Evolutionary conservation across 2,888 invertebrate genomes (phyloP), one percentile per base, ranked within the genome.

Genomic region (Lasioglossum figueresi): DNA sequence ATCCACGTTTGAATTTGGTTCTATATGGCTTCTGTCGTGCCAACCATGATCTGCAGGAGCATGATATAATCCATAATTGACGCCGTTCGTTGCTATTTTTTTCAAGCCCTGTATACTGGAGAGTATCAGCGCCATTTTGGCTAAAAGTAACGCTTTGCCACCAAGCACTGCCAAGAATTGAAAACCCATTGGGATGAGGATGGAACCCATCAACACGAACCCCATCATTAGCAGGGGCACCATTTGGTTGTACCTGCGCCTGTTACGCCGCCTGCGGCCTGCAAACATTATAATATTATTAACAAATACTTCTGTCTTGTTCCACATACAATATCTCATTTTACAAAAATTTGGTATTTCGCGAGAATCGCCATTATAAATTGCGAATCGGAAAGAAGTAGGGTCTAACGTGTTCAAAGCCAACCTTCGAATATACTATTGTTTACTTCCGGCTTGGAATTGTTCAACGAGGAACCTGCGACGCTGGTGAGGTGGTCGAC

Each of bases 141-240:
- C 97, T 34, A 98, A 95, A 0, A 98, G 95, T 5, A 98, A 94
- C 0, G 98, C 98, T 93, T 98, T 98, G 48, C 98, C 98, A 8
- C 98, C 97, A 2, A 98, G 95, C 0, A 98, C 97, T 0, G 98
- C 97, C 1, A 98, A 95, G 94, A 98, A 97, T 94, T 98, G 98
- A 93, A 98, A 98, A 23, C 98, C 98, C 96, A 98, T 97, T 0
- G 98, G 98, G 23, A 98, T 96, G 0, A 98, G 93, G 5, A 98
- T 96, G 94, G 97, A 96, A 0, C 97, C 97, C 92, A 98, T 96
- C 27, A 98, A 96, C 45, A 98, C 96, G 31, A 97, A 95, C 0
- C 97, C 98, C 92, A 98, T 97, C 96, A 98, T 97, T 96, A 98
- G 96, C 95, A 98, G 96, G 0, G 97, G 97, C 95, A 97, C 96